phyloP scores from a whole-genome alignment of 2,888 invertebrate genomes.

The Limnephilus marmoratus region DNA sequence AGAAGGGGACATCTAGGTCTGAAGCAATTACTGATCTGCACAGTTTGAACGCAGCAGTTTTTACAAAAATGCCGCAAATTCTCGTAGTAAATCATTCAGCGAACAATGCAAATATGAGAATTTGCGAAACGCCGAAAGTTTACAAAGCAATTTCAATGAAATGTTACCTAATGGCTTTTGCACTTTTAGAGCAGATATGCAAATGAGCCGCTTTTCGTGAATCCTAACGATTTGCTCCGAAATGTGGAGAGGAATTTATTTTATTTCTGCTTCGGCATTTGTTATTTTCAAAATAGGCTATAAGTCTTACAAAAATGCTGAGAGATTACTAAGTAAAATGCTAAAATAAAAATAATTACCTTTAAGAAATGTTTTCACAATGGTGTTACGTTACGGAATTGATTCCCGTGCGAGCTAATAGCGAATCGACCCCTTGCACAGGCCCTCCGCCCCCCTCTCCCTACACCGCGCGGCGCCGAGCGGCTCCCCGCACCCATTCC shows the following conservation, averaged over 20 bases:
- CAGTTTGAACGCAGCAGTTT: neutral
- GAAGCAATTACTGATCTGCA: neutral
- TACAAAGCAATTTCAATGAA: slow-evolving; percentile 2
- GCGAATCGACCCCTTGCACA: too few species aligned
- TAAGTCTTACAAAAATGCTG: neutral
- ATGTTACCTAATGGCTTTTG: slow-evolving; percentile 22
- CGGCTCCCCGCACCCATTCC: too few species aligned
- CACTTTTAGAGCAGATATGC: slow-evolving; percentile 10
- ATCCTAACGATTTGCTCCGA: neutral
- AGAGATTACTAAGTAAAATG: neutral
- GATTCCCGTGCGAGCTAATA: too few species aligned
- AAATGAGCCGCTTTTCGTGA: slow-evolving; percentile 19
- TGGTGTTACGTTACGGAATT: too few species aligned
- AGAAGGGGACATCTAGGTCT: too few species aligned
- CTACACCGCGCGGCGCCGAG: too few species aligned
- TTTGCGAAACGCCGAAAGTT: neutral
- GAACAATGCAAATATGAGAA: slow-evolving; percentile 2
- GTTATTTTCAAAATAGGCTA: neutral
- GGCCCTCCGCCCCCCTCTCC: too few species aligned
- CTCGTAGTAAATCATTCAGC: neutral
- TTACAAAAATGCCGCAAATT: neutral
- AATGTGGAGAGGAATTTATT: slow-evolving; percentile 1
- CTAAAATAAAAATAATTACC: neutral
- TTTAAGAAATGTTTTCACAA: neutral
- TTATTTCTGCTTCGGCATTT: neutral